Conservation (phyloP, 2,888 invertebrate species). For the Keiferia lycopersicella region DNA sequence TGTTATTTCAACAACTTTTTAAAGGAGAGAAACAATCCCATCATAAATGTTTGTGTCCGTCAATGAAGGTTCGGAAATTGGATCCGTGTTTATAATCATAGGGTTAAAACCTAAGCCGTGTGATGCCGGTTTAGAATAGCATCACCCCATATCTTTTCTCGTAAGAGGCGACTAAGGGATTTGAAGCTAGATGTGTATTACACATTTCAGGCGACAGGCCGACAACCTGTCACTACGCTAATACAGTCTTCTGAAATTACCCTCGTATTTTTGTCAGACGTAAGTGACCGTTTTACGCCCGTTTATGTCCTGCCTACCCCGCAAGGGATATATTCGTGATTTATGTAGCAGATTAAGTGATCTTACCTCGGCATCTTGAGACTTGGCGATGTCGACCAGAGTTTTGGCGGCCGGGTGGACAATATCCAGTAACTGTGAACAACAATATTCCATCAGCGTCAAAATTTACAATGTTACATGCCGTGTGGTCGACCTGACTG, state of each 20-base stretch:
- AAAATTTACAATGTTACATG: background rate
- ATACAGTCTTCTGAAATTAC: too few relatives aligned
- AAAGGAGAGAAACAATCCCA: constrained; percentile 33
- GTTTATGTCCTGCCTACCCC: too few relatives aligned
- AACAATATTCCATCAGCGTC: background rate
- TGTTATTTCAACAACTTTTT: background rate
- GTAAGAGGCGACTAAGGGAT: too few relatives aligned
- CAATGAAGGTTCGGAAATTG: constrained; percentile 61
- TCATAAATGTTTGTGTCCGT: constrained; percentile 35
- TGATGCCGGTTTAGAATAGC: too few relatives aligned
- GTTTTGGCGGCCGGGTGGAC: constrained; percentile 99
- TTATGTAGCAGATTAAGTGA: too few relatives aligned
- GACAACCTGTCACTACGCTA: too few relatives aligned
- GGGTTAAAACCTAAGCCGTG: constrained; percentile 18
- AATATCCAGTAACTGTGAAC: constrained; percentile 89
- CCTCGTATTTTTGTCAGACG: too few relatives aligned
- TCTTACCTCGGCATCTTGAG: constrained; percentile 97
- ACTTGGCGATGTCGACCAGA: constrained; percentile 98
- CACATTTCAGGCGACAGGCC: too few relatives aligned
- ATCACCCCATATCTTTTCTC: too few relatives aligned
- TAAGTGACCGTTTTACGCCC: too few relatives aligned
- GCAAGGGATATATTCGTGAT: too few relatives aligned
- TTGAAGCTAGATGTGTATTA: too few relatives aligned
- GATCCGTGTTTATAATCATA: constrained; percentile 68
- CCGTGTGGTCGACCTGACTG: background rate